Conservation (phyloP, 2,888 invertebrate species). For the Cheilosia vulpina region DNA sequence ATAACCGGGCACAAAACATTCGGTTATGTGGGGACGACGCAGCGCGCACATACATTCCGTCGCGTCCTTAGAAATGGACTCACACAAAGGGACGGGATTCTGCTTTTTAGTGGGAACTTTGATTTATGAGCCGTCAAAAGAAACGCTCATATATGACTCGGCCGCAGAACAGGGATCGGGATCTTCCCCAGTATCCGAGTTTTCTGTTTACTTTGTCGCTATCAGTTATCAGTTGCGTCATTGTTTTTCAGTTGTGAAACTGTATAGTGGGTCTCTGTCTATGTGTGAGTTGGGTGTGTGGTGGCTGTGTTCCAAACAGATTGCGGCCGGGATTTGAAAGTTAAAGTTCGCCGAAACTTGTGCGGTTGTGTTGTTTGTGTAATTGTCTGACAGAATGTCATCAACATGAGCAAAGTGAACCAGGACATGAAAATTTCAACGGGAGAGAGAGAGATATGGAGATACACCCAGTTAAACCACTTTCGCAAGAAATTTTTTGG, state of each 20-base stretch:
- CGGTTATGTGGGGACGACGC: slow-evolving; percentile 38
- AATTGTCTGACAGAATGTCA: slow-evolving; percentile 61
- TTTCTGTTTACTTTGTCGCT: slow-evolving; percentile 56
- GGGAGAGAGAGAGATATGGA: neutral
- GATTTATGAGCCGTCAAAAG: slow-evolving; percentile 71
- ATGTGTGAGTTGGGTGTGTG: slow-evolving; percentile 1
- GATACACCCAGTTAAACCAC: slow-evolving; percentile 1
- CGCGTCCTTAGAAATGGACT: slow-evolving; percentile 40
- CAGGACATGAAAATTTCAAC: slow-evolving; percentile 16
- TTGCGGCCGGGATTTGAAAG: slow-evolving; percentile 52
- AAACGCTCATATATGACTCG: slow-evolving; percentile 57
- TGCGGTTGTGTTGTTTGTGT: slow-evolving; percentile 43
- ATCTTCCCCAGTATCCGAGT: slow-evolving; percentile 29
- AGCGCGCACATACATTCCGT: slow-evolving; percentile 4
- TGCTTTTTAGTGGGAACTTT: slow-evolving; percentile 45
- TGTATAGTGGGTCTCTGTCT: too few species aligned
- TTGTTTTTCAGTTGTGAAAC: neutral
- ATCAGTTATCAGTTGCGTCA: slow-evolving; percentile 40
- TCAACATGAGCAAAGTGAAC: slow-evolving; percentile 40
- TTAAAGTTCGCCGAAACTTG: slow-evolving; percentile 22
- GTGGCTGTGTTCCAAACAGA: slow-evolving; percentile 48
- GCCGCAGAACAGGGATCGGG: slow-evolving; percentile 7
- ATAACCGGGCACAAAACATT: slow-evolving; percentile 66
- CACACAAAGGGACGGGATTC: slow-evolving; percentile 40
- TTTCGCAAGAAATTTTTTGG: slow-evolving; percentile 35